Evolutionary conservation across 2,888 invertebrate genomes (phyloP).

Genomic region (Leptothorax acervorum): DNA sequence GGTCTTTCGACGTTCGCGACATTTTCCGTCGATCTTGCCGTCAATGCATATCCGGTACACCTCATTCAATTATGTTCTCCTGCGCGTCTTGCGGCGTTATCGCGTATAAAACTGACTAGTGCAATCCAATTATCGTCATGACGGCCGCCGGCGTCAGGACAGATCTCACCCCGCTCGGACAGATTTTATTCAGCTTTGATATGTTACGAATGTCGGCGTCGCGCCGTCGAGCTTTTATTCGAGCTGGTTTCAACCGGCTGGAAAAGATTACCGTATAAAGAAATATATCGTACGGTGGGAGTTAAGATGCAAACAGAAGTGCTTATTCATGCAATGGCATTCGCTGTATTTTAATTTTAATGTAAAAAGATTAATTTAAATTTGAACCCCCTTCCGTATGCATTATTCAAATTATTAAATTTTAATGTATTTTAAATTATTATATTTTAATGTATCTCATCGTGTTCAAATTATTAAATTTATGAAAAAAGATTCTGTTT

Average conservation of each 20-base stretch:
- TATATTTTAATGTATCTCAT: no score
- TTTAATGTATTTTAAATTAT: no score
- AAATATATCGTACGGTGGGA: neutral
- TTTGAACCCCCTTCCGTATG: neutral
- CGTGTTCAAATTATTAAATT: neutral
- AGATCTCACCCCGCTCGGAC: neutral
- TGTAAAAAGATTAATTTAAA: neutral
- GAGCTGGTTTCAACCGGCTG: slow-evolving; percentile 42
- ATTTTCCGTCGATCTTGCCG: slow-evolving; percentile 40
- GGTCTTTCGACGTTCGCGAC: slow-evolving; percentile 53
- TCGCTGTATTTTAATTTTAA: neutral
- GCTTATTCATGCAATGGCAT: neutral
- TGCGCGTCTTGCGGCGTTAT: slow-evolving; percentile 74
- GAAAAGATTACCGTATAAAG: slow-evolving; percentile 39
- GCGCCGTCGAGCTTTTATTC: slow-evolving; percentile 42
- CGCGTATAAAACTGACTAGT: slow-evolving; percentile 59
- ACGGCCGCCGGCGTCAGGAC: slow-evolving; percentile 36
- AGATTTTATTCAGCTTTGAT: slow-evolving; percentile 52
- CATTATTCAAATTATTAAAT: neutral
- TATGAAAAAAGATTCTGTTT: neutral
- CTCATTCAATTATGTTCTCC: slow-evolving; percentile 66
- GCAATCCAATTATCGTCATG: slow-evolving; percentile 73
- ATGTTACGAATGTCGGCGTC: slow-evolving; percentile 35
- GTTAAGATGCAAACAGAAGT: neutral
- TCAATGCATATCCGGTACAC: slow-evolving; percentile 51